These are phyloP conservation scores for Polymixis flavicincta DNA, from an alignment of 2,888 invertebrate species.

Conservation along the genomic window DNA sequence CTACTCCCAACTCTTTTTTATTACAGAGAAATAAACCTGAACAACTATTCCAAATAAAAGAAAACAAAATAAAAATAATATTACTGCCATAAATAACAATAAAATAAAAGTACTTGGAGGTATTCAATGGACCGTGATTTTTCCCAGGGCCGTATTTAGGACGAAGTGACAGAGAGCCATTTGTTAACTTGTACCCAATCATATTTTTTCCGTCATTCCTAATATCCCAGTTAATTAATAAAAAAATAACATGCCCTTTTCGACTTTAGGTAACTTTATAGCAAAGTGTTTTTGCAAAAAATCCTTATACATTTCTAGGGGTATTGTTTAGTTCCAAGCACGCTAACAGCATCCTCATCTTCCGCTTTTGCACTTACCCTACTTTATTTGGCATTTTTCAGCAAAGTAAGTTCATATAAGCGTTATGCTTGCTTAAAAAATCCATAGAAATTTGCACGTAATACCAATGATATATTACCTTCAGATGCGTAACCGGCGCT, in stretches of 20 bases:
- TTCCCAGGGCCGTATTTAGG: constrained; percentile 13
- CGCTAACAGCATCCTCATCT: background rate
- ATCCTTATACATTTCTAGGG: background rate
- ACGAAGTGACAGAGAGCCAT: background rate
- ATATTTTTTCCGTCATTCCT: background rate
- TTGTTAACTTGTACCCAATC: background rate
- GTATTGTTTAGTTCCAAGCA: background rate
- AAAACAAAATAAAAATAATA: background rate
- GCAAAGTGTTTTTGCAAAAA: background rate
- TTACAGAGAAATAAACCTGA: background rate
- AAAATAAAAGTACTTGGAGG: constrained; percentile 15
- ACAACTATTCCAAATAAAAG: background rate
- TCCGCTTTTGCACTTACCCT: background rate
- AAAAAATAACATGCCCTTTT: too few species aligned
- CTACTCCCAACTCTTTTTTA: background rate
- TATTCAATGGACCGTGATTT: constrained; percentile 20
- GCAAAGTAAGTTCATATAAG: background rate
- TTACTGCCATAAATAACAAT: constrained; percentile 20
- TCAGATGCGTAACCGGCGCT: too few species aligned
- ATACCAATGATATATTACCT: too few species aligned
- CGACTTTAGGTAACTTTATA: too few species aligned
- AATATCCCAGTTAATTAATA: background rate
- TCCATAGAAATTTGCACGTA: too few species aligned
- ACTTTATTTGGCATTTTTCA: background rate
- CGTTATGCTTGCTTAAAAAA: background rate